phyloP scores from a whole-genome alignment of 2,888 invertebrate genomes.

The Noctua janthe region DNA sequence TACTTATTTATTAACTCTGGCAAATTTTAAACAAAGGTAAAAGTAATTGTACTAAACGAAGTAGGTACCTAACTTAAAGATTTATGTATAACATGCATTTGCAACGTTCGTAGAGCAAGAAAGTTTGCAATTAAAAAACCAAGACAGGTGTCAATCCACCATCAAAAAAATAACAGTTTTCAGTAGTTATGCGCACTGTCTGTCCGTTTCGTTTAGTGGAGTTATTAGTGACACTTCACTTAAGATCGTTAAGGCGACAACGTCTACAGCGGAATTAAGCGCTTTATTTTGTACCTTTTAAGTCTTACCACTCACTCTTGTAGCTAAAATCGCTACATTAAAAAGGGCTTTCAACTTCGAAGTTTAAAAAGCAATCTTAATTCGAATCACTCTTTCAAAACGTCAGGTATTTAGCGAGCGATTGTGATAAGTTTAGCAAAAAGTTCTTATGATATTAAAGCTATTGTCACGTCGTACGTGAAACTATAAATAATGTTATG shows the following conservation, averaged over 20 bases:
- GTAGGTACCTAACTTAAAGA: background rate
- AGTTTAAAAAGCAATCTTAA: slow-evolving; percentile 41
- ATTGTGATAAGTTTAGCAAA: slow-evolving; percentile 45
- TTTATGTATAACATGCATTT: slow-evolving; percentile 11
- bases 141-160: slow-evolving; percentile 63
- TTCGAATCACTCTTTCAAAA: slow-evolving; percentile 38
- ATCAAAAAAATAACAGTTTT: slow-evolving; percentile 56
- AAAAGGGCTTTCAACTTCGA: slow-evolving; percentile 44
- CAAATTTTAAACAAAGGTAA: background rate
- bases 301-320: slow-evolving; percentile 46
- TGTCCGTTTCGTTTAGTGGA: slow-evolving; percentile 48
- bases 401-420: slow-evolving; percentile 26
- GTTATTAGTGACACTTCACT: slow-evolving; percentile 65
- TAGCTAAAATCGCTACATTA: slow-evolving; percentile 34
- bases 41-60: slow-evolving; percentile 15
- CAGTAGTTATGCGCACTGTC: slow-evolving; percentile 55
- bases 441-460: slow-evolving; percentile 41
- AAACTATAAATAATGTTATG: slow-evolving; percentile 57
- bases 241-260: slow-evolving; percentile 64
- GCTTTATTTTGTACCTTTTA: slow-evolving; percentile 38
- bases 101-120: slow-evolving; percentile 21
- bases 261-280: slow-evolving; percentile 37
- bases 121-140: slow-evolving; percentile 54
- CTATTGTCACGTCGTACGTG: slow-evolving; percentile 51
- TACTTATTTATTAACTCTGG: background rate